Conservation (phyloP, 2,888 invertebrate species). For the Drosophila greeni region DNA sequence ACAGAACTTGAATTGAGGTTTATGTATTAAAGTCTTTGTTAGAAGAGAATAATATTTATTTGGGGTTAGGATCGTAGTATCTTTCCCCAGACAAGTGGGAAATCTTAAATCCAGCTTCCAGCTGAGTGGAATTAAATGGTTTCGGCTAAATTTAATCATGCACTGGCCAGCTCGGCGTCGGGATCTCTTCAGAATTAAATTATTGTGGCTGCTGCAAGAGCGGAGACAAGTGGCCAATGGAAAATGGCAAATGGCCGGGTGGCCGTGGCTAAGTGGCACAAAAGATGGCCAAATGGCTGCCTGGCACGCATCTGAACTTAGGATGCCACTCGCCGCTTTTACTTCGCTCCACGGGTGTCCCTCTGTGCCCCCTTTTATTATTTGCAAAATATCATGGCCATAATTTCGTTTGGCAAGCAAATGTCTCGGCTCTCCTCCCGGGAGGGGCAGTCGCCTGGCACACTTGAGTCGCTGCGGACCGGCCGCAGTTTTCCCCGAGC, state of each 20-base stretch:
- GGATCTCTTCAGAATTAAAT: conserved; percentile 40
- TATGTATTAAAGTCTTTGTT: not conserved
- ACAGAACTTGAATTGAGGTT: not conserved
- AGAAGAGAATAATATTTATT: not conserved
- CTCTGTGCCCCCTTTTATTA: conserved; percentile 18
- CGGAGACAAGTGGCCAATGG: conserved; percentile 32
- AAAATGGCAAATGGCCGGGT: conserved; percentile 17
- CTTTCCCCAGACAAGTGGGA: not conserved
- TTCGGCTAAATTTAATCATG: conserved; percentile 25
- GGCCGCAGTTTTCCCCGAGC: conserved; percentile 13
- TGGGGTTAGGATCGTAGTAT: not conserved
- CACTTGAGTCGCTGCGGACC: conserved; percentile 43
- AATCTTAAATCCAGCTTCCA: not conserved
- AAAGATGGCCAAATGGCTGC: conserved; percentile 47
- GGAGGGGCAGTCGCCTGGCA: conserved; percentile 20
- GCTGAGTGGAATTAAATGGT: conserved; percentile 4
- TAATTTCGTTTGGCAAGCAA: conserved; percentile 52
- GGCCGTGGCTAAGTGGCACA: conserved; percentile 33
- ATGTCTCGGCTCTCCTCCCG: conserved; percentile 20
- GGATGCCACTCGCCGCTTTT: conserved; percentile 12
- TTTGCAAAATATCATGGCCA: conserved; percentile 52
- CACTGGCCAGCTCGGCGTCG: not conserved
- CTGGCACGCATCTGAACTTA: conserved; percentile 56
- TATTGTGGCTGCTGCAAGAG: conserved; percentile 23
- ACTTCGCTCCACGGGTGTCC: conserved; percentile 17